Evolutionary conservation across 2,888 invertebrate genomes (phyloP).

Genomic region (Netelia virgata): DNA sequence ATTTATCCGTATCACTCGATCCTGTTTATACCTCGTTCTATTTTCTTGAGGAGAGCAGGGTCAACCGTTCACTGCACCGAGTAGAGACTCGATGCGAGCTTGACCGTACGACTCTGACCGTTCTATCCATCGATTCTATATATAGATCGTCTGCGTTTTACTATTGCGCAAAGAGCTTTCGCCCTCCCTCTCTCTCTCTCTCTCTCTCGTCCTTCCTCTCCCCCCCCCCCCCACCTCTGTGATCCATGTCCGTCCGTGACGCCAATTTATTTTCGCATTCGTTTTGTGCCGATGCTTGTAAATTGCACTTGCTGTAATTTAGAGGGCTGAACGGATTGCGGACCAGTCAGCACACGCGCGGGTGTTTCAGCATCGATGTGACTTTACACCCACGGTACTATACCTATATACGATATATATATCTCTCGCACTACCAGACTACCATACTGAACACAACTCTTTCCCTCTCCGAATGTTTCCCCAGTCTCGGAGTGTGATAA

Average conservation of each 20-base stretch:
- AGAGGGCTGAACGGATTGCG: conserved; percentile 74
- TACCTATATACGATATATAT: conserved; percentile 6
- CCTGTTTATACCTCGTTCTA: too few species aligned
- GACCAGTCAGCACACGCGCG: conserved; percentile 77
- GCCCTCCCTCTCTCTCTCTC: neutral
- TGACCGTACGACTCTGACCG: conserved; percentile 18
- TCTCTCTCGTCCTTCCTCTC: neutral
- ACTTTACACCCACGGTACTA: conserved; percentile 2
- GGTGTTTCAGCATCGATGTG: conserved; percentile 52
- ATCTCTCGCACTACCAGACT: neutral
- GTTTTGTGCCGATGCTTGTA: conserved; percentile 78
- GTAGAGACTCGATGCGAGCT: conserved; percentile 3
- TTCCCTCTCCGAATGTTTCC: conserved; percentile 31
- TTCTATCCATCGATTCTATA: conserved; percentile 24
- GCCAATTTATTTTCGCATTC: conserved; percentile 82
- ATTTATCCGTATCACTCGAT: too few species aligned
- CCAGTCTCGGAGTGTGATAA: conserved; percentile 55
- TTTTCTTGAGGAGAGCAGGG: too few species aligned
- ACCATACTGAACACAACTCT: conserved; percentile 18
- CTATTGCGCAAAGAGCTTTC: neutral
- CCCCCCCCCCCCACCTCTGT: conserved; percentile 51
- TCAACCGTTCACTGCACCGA: too few species aligned
- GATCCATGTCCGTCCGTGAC: conserved; percentile 75
- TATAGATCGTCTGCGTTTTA: conserved; percentile 18
- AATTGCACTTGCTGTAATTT: conserved; percentile 81